Evolutionary conservation across 2,888 invertebrate genomes (phyloP).

Genomic region (Platycheirus rosarum): DNA sequence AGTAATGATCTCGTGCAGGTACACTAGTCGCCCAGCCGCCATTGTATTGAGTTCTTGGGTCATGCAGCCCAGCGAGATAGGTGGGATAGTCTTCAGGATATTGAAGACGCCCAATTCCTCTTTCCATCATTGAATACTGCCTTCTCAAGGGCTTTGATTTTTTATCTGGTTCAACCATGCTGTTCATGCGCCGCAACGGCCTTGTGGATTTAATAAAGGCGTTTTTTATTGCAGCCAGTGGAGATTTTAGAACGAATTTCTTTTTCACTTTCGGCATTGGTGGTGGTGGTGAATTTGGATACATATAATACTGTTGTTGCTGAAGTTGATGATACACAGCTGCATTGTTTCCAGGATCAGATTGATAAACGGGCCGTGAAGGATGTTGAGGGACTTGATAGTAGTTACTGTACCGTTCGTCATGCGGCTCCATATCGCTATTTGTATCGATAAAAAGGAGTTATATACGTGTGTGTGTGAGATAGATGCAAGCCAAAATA

Average conservation of each 20-base stretch:
- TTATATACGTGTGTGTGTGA: slow-evolving; percentile 64
- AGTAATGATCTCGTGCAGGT: slow-evolving; percentile 68
- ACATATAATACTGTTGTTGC: slow-evolving; percentile 77
- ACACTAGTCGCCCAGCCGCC: slow-evolving; percentile 71
- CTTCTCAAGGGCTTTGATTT: slow-evolving; percentile 79
- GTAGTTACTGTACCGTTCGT: slow-evolving; percentile 80
- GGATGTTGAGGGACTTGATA: slow-evolving; percentile 79
- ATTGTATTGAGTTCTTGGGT: slow-evolving; percentile 76
- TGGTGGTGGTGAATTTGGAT: slow-evolving; percentile 78
- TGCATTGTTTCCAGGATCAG: slow-evolving; percentile 75
- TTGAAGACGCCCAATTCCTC: slow-evolving; percentile 80
- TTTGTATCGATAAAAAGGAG: slow-evolving; percentile 75
- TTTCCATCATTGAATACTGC: slow-evolving; percentile 82
- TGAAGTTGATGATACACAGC: slow-evolving; percentile 63
- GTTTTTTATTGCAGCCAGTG: slow-evolving; percentile 81
- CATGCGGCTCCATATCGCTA: slow-evolving; percentile 82
- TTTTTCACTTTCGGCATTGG: slow-evolving; percentile 80
- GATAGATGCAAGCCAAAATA: slow-evolving; percentile 28
- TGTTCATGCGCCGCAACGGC: slow-evolving; percentile 81
- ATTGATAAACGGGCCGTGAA: slow-evolving; percentile 73
- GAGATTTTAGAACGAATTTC: slow-evolving; percentile 82
- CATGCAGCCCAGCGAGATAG: slow-evolving; percentile 79
- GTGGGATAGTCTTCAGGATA: slow-evolving; percentile 81
- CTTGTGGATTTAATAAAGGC: slow-evolving; percentile 81
- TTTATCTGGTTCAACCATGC: slow-evolving; percentile 81